These are phyloP conservation scores for Heliothis subflexa DNA, from an alignment of 1,140 invertebrate genomes.

Conservation along the genomic window DNA sequence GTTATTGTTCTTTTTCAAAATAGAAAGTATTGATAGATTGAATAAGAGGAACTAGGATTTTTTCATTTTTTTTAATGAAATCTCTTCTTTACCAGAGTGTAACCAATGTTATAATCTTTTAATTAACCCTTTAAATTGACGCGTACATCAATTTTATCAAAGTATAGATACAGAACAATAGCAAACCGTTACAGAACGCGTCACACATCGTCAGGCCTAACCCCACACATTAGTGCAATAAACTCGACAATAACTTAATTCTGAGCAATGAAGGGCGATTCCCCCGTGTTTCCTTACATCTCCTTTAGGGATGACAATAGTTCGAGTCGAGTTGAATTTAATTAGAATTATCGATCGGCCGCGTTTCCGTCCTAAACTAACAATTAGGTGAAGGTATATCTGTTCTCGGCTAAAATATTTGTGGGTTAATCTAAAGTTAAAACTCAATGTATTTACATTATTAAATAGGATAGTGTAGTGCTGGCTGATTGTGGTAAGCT, in stretches of 20 bases:
- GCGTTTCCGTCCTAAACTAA: slow-evolving; percentile 50
- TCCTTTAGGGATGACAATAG: slow-evolving; percentile 69
- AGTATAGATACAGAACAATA: slow-evolving; percentile 33
- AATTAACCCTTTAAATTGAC: slow-evolving; percentile 18
- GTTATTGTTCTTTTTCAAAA: neutral
- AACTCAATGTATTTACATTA: slow-evolving; percentile 47
- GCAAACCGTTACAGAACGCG: slow-evolving; percentile 32
- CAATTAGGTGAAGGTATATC: slow-evolving; percentile 46
- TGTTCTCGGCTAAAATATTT: slow-evolving; percentile 32
- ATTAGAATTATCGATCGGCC: slow-evolving; percentile 75
- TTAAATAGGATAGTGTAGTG: slow-evolving; percentile 30
- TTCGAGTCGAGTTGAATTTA: slow-evolving; percentile 62
- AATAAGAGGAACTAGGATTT: too few species aligned
- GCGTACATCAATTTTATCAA: slow-evolving; percentile 26
- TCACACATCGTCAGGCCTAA: slow-evolving; percentile 64
- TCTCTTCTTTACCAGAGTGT: too few species aligned
- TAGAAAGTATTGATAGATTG: neutral
- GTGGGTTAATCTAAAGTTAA: slow-evolving; percentile 46
- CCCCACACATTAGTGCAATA: slow-evolving; percentile 79
- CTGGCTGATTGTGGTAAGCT: slow-evolving; percentile 9
- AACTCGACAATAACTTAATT: slow-evolving; percentile 84
- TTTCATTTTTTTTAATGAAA: too few species aligned
- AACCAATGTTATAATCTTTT: slow-evolving; percentile 9
- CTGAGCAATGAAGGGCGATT: slow-evolving; percentile 72
- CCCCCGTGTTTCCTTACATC: slow-evolving; percentile 61